A percentile compares a stretch with the other conserved stretches of the same genome.
Evolutionary conservation across 2,113 vertebrate genomes (phyloP).

Genomic region (Trematomus loennbergii): DNA sequence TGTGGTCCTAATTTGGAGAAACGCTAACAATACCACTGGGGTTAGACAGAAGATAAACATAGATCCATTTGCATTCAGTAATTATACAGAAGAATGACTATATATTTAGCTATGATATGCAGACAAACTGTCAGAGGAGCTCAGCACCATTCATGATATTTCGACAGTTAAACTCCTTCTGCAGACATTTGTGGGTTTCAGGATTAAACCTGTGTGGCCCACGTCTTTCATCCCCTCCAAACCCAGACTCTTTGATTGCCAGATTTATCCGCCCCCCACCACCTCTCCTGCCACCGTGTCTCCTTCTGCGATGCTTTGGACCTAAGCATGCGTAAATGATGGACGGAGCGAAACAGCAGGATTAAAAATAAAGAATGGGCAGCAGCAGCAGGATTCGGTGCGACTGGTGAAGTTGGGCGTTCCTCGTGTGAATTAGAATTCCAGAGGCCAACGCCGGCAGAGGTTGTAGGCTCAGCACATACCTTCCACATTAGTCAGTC

Average conservation of each 20-base stretch:
- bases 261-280: constrained; percentile 61
- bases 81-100: neutral
- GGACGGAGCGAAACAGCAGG: constrained; percentile 57
- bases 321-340: constrained; percentile 74
- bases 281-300: constrained; percentile 16
- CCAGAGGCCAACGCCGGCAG: constrained; percentile 70
- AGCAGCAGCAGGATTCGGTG: constrained; percentile 66
- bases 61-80: neutral
- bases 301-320: constrained; percentile 64
- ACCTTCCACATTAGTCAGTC: constrained; percentile 83
- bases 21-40: neutral
- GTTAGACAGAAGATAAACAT: neutral
- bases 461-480: constrained; percentile 83
- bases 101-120: neutral
- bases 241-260: constrained; percentile 66
- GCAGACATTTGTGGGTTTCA: constrained; percentile 42
- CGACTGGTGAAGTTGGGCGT: constrained; percentile 75
- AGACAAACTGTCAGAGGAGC: neutral
- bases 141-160: neutral
- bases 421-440: constrained; percentile 79
- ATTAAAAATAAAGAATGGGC: constrained; percentile 69
- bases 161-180: constrained; percentile 17
- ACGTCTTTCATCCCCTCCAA: constrained; percentile 60
- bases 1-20: neutral
- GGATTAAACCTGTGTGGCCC: constrained; percentile 69